Base-by-base conservation (phyloP, 2,888 invertebrate genomes). In the Cepaea hortensis region DNA sequence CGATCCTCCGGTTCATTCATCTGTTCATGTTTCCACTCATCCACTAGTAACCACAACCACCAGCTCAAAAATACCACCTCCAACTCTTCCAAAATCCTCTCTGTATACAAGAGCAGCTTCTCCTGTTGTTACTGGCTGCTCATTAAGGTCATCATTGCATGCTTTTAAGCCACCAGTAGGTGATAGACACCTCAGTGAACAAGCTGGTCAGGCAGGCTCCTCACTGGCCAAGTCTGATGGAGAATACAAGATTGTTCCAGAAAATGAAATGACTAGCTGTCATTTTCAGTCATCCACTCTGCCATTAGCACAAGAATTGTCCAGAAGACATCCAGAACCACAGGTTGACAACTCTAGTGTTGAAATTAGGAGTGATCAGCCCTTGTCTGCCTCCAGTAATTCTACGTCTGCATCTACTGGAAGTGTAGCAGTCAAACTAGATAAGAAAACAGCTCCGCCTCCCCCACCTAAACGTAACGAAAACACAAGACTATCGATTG, bases 391-490 rank as follows among this genome's bases (percentile, higher is more conserved):
- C 65, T 50, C 79, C 13, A 82, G 73, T 76, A 88, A 90, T 72
- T 84, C 89, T 70, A 88, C 89, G 20, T 88, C 88, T 15, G 89
- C 88, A 23, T 90, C 89, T 3, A 84, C 89, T 7, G 89, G 89
- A 18, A 87, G 87, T 72, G 79, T 73, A 5, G 87, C 86, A 23
- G 76, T 85, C 75, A 89, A 87, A 62, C 85, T 80, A 20, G 88
- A 84, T 50, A 89, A 88, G 79, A 89, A 88, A 84, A 87, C 87
- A 11, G 87, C 89, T 15, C 93, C 93, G 20, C 93, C 93, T 15
- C 92, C 93, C 9, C 92, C 92, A 9, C 93, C 93, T 50, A 92
- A 90, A 87, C 90, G 93, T n/a, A 93, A 91, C 84, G 91, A 92
- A 88, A 90, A 85, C 70, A 93, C 93, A 15, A 90, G 91, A 85